phyloP scores from a whole-genome alignment of 2,888 invertebrate species.

The Eulithis prunata region DNA sequence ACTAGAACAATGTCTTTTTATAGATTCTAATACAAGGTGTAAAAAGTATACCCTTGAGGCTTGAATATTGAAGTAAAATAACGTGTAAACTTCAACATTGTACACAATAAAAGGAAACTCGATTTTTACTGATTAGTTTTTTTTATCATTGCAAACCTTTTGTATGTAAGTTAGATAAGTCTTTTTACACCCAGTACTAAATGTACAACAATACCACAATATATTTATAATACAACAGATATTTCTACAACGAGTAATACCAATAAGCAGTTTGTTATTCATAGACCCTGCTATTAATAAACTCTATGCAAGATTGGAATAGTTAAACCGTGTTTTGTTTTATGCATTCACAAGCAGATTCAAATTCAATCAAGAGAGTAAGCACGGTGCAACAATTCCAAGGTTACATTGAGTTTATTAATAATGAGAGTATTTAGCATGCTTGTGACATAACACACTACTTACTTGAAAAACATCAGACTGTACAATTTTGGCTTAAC shows the following conservation, averaged over 20 bases:
- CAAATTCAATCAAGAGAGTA: no score
- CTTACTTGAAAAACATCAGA: not conserved
- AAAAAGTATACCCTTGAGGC: constrained; percentile 33
- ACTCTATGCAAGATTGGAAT: no score
- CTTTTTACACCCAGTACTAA: constrained; percentile 30
- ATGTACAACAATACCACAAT: constrained; percentile 5
- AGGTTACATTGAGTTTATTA: no score
- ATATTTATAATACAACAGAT: not conserved
- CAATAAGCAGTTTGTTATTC: not conserved
- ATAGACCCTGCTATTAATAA: no score
- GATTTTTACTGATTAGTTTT: constrained; percentile 28
- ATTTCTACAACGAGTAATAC: not conserved
- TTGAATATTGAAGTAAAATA: constrained; percentile 34
- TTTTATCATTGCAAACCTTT: constrained; percentile 19
- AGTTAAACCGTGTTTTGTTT: no score
- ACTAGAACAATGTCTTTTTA: constrained; percentile 38
- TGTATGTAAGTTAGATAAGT: constrained; percentile 15
- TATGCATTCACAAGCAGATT: no score
- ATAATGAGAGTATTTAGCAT: not conserved
- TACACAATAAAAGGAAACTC: constrained; percentile 37
- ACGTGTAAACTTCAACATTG: constrained; percentile 36
- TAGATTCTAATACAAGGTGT: constrained; percentile 38
- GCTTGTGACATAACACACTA: not conserved
- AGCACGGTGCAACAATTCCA: no score
- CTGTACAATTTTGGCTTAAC: constrained; percentile 1